Base-by-base conservation (phyloP, 2,797 vertebrate species). In the Cynodonichthys magdalenae region DNA sequence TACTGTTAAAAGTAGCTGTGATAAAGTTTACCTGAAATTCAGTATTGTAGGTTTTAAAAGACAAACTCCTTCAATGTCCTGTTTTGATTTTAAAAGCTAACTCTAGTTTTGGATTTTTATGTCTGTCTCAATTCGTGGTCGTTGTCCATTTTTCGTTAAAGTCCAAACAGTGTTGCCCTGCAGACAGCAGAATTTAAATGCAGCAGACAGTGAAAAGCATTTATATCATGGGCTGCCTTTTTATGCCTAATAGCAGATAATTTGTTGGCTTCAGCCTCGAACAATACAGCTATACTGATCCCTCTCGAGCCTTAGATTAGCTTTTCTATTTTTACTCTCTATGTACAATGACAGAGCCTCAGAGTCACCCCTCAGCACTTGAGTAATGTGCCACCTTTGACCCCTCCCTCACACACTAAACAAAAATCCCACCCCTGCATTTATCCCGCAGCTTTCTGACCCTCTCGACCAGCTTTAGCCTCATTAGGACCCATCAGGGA, bases 291-390 rank as follows among this genome's bases (percentile, higher is more conserved):
- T n/a, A 0, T 45, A 49, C 55, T 64, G 53, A 76, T 66, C 63
- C 66, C 59, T 79, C 4, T 1, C 44, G 66, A 59, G 63, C 50
- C 24, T 53, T 53, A 53, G 61, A 81, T 64, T 4, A 63, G 46
- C 42, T 44, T 74, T 78, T 69, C 66, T 87, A 18, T 77, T 63
- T 75, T 71, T 75, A 61, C 79, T 73, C 54, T 67, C 15, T 4
- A 52, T 57, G 15, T 47, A 58, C 45, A 68, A 54, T 34, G 60
- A 60, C 64, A 51, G 54, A 81, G 42, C 53, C 42, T 39, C 53
- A 67, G 24, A 49, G 65, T 63, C 24, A 42, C 60, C 46, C 31
- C 46, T 61, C 58, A 68, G 57, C 50, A 28, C 42, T 80, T 47
- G 65, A 46, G 63, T 42, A 66, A 56, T 14, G 1, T 20, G 20